Conservation (phyloP, 1,140 invertebrate genomes). For the Neocloeon triangulifer region DNA sequence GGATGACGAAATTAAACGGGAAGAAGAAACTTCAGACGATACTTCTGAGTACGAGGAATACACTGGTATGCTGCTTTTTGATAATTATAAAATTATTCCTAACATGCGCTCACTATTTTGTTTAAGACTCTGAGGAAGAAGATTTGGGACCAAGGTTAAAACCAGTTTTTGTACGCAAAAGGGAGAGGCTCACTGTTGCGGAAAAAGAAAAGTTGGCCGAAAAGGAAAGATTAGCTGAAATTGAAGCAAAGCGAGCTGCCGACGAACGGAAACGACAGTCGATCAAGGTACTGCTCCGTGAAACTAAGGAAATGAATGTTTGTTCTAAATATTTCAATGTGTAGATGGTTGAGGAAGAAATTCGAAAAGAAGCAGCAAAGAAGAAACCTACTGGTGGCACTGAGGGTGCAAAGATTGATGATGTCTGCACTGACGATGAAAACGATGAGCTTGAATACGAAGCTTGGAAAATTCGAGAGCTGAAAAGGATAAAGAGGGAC, state of each 20-base stretch:
- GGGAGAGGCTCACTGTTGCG: conserved; percentile 82
- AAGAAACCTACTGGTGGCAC: conserved; percentile 20
- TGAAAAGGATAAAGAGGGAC: conserved; percentile 88
- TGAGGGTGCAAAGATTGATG: conserved; percentile 44
- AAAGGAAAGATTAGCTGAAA: conserved; percentile 62
- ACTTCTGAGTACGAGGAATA: conserved; percentile 68
- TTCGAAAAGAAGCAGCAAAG: conserved; percentile 43
- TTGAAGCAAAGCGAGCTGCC: conserved; percentile 48
- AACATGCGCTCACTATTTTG: neutral
- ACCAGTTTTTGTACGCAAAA: conserved; percentile 89
- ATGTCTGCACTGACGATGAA: conserved; percentile 92
- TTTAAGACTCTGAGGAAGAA: conserved; percentile 58
- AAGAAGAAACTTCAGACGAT: conserved; percentile 54
- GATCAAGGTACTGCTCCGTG: conserved; percentile 35
- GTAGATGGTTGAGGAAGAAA: conserved; percentile 69
- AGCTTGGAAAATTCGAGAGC: conserved; percentile 89
- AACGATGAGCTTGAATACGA: conserved; percentile 93
- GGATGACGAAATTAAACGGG: no score
- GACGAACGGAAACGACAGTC: conserved; percentile 71
- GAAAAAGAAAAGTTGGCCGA: conserved; percentile 77
- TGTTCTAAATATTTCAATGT: conserved; percentile 9
- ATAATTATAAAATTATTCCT: neutral
- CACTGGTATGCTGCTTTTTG: conserved; percentile 24
- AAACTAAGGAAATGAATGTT: conserved; percentile 2
- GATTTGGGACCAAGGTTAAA: conserved; percentile 75